A percentile compares a stretch with the other conserved stretches of the same genome.
phyloP scores from a whole-genome alignment of 2,113 vertebrate genomes.

The Ariopsis seemanni region DNA sequence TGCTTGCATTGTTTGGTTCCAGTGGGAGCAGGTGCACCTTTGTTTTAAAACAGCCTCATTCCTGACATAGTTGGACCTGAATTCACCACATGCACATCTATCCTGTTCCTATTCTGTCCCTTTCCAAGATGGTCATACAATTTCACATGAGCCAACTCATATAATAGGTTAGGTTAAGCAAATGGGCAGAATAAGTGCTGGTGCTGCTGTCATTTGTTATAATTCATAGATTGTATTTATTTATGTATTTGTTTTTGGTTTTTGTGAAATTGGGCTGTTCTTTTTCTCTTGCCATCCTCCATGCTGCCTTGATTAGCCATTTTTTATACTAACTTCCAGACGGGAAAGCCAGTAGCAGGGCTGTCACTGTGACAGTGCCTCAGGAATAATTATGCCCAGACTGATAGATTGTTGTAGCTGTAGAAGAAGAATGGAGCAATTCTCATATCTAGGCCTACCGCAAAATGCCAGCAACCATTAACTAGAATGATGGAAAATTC shows the following conservation, averaged over 20 bases:
- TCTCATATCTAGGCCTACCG: constrained; percentile 55
- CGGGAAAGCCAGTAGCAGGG: constrained; percentile 43
- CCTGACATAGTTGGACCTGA: neutral
- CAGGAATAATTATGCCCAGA: constrained; percentile 56
- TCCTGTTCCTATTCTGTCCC: neutral
- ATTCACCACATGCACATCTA: neutral
- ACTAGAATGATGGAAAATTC: constrained; percentile 49
- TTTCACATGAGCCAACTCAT: neutral
- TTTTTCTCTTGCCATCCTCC: constrained; percentile 39
- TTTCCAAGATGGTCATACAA: neutral
- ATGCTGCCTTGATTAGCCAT: constrained; percentile 45
- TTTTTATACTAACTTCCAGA: constrained; percentile 41
- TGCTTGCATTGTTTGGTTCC: neutral
- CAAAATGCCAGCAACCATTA: constrained; percentile 58
- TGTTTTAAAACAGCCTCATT: constrained; percentile 30
- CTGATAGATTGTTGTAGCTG: constrained; percentile 59
- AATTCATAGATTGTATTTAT: neutral
- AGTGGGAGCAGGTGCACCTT: constrained; percentile 34
- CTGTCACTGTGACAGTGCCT: constrained; percentile 58
- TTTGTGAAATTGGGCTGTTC: neutral
- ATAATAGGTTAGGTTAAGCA: neutral
- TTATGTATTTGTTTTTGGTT: neutral
- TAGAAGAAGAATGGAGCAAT: constrained; percentile 57
- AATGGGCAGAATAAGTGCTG: neutral
- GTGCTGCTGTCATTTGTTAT: neutral